Evolutionary conservation across 2,888 invertebrate species (phyloP).

Genomic region (Aphrophora alni): DNA sequence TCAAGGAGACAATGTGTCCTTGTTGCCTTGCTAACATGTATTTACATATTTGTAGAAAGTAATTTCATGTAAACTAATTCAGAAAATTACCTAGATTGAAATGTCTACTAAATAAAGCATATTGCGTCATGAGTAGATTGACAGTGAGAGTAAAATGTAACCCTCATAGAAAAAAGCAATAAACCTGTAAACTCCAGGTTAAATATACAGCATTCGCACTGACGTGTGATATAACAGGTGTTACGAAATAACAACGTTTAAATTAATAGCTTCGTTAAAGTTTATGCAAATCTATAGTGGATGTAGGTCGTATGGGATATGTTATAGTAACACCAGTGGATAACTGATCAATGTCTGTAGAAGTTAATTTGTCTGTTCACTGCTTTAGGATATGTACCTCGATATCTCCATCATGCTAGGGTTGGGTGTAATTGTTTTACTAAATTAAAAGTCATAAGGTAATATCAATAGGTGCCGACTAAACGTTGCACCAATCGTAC

Average conservation of each 20-base stretch:
- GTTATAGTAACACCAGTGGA: no score
- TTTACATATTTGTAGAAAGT: background rate
- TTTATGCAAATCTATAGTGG: background rate
- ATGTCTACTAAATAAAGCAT: background rate
- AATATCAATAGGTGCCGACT: no score
- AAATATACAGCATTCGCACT: no score
- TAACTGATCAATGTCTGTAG: no score
- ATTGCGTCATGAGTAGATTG: background rate
- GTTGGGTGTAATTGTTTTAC: no score
- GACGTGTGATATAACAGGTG: background rate
- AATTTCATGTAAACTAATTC: slow-evolving; percentile 9
- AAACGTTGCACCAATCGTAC: no score
- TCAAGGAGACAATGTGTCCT: background rate
- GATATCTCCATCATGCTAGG: no score
- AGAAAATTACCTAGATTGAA: background rate
- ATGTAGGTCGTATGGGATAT: background rate
- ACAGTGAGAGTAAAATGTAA: background rate
- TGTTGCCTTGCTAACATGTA: background rate
- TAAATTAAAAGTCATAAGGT: no score
- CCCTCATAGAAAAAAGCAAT: background rate
- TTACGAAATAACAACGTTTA: background rate
- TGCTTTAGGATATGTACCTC: no score
- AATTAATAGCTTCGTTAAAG: background rate
- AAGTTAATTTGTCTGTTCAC: no score
- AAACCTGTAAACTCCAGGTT: background rate